Evolutionary conservation across 2,888 invertebrate genomes (phyloP).

Genomic region (Acrobasis consociella): DNA sequence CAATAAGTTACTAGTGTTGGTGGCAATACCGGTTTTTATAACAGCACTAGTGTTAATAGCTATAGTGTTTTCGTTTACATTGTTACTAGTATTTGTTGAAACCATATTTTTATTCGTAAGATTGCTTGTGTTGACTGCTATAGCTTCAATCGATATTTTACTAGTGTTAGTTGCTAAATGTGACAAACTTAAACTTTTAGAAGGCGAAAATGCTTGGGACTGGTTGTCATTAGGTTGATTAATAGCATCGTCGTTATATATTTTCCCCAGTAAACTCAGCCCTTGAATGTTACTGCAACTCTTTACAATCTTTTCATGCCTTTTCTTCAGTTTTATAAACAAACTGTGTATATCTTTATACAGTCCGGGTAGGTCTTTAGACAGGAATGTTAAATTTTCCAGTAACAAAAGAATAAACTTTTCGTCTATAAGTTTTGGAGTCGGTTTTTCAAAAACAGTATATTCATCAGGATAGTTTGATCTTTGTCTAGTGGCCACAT

Average conservation of each 20-base stretch:
- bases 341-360: constrained; percentile 61
- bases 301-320: constrained; percentile 49
- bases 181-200: background rate
- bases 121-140: background rate
- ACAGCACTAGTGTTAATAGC: background rate
- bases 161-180: too few species aligned
- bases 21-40: background rate
- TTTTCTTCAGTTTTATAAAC: constrained; percentile 55
- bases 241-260: constrained; percentile 50
- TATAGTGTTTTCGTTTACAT: constrained; percentile 10
- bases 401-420: constrained; percentile 62
- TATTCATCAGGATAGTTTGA: constrained; percentile 36
- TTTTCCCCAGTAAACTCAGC: constrained; percentile 59
- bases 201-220: constrained; percentile 36
- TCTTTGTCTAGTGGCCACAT: constrained; percentile 24
- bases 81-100: constrained; percentile 24
- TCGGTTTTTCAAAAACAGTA: constrained; percentile 46
- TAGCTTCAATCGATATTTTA: background rate
- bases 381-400: constrained; percentile 59
- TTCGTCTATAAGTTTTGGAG: constrained; percentile 59
- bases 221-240: constrained; percentile 37
- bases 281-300: constrained; percentile 45
- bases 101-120: background rate
- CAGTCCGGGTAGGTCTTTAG: constrained; percentile 53
- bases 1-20: background rate